Conservation (phyloP, 2,888 invertebrate species). For the Eubasilissa splendida region DNA sequence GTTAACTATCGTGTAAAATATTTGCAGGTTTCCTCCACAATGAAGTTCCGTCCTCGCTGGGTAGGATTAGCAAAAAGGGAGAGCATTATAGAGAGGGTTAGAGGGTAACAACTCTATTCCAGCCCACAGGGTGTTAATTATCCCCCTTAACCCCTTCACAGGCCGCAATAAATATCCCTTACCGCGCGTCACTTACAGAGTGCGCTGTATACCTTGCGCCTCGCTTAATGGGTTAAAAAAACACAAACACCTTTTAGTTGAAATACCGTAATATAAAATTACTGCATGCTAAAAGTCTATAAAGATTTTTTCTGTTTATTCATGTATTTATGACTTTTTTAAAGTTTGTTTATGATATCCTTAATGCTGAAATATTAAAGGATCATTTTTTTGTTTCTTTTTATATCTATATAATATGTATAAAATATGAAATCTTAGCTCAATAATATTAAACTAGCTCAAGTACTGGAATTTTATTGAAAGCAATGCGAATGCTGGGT, state of each 20-base stretch:
- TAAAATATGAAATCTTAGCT: too few species aligned
- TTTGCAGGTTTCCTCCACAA: constrained; percentile 24
- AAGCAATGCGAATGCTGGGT: too few species aligned
- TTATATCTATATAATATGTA: too few species aligned
- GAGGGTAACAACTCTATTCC: constrained; percentile 36
- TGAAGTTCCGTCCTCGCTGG: neutral
- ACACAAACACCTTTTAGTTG: constrained; percentile 34
- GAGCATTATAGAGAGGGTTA: constrained; percentile 25
- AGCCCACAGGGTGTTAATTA: constrained; percentile 51
- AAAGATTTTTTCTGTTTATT: constrained; percentile 16
- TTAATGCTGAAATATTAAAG: too few species aligned
- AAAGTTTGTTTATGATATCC: too few species aligned
- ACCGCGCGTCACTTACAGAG: constrained; percentile 49
- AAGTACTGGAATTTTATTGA: too few species aligned
- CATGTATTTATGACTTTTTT: too few species aligned
- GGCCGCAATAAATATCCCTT: constrained; percentile 53
- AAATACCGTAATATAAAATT: constrained; percentile 43
- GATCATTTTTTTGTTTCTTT: too few species aligned
- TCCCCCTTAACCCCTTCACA: constrained; percentile 45
- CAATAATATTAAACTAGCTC: too few species aligned
- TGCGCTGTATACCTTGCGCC: constrained; percentile 17
- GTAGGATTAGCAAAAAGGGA: constrained; percentile 36
- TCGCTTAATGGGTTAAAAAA: constrained; percentile 40
- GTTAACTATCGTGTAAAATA: neutral
- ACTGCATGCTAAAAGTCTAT: constrained; percentile 42